Percentiles rank a stretch among this genome's conserved stretches.
Conservation (phyloP, 1,140 invertebrate genomes). For the Myzus persicae region DNA sequence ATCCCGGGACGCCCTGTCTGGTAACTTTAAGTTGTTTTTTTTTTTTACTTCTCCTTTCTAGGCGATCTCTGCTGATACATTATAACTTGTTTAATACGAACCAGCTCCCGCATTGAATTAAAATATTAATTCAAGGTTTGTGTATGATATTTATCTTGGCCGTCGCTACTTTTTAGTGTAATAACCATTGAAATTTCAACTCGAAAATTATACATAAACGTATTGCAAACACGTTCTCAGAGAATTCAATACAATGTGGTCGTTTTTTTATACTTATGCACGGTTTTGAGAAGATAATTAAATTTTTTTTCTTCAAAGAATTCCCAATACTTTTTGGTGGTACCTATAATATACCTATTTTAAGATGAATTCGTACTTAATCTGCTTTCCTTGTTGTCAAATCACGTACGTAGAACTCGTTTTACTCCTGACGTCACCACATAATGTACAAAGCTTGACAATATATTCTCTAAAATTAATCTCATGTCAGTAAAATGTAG, state of each 20-base stretch:
- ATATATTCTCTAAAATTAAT: conserved; percentile 12
- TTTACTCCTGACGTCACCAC: background rate
- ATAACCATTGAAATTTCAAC: background rate
- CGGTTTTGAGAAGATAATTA: background rate
- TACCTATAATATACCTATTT: background rate
- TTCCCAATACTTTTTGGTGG: background rate
- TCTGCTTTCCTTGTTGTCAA: conserved; percentile 1
- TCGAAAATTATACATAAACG: conserved; percentile 4
- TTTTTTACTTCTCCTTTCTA: conserved; percentile 4
- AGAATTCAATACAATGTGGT: background rate
- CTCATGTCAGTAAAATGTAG: background rate
- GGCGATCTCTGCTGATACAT: background rate
- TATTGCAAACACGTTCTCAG: conserved; percentile 37
- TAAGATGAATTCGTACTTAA: background rate
- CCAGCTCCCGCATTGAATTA: conserved; percentile 35
- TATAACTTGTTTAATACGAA: conserved; percentile 36
- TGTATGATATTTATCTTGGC: background rate
- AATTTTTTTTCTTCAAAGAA: background rate
- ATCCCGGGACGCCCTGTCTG: background rate
- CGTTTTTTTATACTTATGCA: background rate
- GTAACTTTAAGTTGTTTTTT: background rate
- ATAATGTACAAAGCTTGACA: background rate
- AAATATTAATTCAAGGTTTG: conserved; percentile 45
- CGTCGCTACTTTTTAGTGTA: conserved; percentile 26
- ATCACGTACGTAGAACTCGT: conserved; percentile 3